Evolutionary conservation across 2,888 invertebrate genomes (phyloP).

Genomic region (Sminthurides aquaticus): DNA sequence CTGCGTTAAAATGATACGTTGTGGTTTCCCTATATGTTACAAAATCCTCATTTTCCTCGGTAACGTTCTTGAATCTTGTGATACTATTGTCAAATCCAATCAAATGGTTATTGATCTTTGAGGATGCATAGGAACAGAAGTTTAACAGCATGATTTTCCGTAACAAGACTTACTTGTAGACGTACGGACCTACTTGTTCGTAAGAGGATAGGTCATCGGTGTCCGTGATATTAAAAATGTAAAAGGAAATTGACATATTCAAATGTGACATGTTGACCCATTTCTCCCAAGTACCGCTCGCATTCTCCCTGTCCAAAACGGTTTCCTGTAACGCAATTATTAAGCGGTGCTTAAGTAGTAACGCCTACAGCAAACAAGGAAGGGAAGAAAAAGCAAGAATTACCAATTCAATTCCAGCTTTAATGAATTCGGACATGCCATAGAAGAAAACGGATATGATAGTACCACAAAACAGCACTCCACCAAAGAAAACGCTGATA

Average conservation of each 20-base stretch:
- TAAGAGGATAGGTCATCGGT: background rate
- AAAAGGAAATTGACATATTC: background rate
- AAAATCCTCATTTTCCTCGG: constrained; percentile 13
- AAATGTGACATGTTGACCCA: no score
- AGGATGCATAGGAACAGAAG: no score
- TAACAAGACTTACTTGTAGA: background rate
- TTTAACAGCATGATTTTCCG: no score
- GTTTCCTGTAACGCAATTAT: background rate
- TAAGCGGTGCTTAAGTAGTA: background rate
- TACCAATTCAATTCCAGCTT: background rate
- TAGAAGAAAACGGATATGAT: background rate
- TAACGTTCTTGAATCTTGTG: constrained; percentile 12
- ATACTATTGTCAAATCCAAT: no score
- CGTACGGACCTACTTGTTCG: background rate
- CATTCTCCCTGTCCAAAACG: no score
- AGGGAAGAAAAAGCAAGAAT: background rate
- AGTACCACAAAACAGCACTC: background rate
- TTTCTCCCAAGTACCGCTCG: no score
- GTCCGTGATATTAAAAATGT: background rate
- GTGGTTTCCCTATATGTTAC: constrained; percentile 11
- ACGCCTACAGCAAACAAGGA: no score
- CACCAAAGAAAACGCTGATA: background rate
- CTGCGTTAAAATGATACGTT: constrained; percentile 7
- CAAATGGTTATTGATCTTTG: no score
- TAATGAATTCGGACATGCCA: background rate